These are phyloP conservation scores for Eolophus roseicapilla DNA, from an alignment of 2,113 vertebrate species.

Conservation along the genomic window DNA sequence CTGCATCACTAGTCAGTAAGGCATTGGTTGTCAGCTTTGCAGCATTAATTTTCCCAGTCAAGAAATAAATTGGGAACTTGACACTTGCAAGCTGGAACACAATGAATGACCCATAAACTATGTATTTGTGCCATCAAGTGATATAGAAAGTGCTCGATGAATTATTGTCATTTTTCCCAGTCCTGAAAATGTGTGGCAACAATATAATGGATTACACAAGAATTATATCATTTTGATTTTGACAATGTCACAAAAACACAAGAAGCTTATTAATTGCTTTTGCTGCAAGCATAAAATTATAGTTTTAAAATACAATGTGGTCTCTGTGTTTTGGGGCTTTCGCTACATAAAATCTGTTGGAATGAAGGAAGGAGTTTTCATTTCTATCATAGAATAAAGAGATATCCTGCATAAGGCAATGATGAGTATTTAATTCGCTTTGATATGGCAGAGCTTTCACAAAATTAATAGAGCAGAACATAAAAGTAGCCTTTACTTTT, in stretches of 20 bases:
- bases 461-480: neutral
- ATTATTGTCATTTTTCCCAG: slow-evolving; percentile 11
- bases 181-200: slow-evolving; percentile 14
- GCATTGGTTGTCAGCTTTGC: neutral
- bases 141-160: neutral
- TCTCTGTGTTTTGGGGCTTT: neutral
- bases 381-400: neutral
- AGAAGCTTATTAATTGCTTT: slow-evolving; percentile 46
- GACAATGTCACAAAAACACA: slow-evolving; percentile 16
- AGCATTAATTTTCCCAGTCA: neutral
- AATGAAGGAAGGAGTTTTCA: slow-evolving; percentile 18
- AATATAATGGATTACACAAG: neutral
- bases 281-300: slow-evolving; percentile 20
- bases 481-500: neutral
- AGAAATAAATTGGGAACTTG: neutral
- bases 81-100: neutral
- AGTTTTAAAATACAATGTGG: slow-evolving; percentile 20
- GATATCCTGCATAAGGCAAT: neutral
- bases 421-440: neutral
- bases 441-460: neutral
- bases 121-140: neutral
- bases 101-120: neutral
- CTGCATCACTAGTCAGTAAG: neutral
- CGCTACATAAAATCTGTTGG: slow-evolving; percentile 13
- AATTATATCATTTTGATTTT: neutral